These are phyloP conservation scores for Elephas maximus DNA, from an alignment of 2,113 vertebrate species.

Conservation along the genomic window DNA sequence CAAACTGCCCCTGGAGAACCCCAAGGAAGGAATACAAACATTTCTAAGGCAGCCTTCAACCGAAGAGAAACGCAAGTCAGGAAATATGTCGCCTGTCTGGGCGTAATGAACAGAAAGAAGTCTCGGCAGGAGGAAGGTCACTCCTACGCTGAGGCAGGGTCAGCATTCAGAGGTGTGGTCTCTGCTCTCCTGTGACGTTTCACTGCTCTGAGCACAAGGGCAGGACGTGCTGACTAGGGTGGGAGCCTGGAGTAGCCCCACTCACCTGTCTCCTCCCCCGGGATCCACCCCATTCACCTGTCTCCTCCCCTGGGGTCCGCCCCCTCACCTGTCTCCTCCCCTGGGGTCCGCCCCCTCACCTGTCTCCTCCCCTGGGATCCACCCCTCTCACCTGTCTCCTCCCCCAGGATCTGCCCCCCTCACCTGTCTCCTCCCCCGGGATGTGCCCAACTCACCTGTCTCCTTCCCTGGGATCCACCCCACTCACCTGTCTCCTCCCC, in stretches of 20 bases:
- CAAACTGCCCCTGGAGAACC: slow-evolving; percentile 4
- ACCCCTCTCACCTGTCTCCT: slow-evolving; percentile 94
- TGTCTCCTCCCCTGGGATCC: slow-evolving; percentile 96
- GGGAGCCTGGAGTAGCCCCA: too few species aligned
- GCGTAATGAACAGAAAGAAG: background rate
- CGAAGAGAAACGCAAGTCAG: background rate
- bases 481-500: slow-evolving; percentile 96
- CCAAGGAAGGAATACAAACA: background rate
- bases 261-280: slow-evolving; percentile 89
- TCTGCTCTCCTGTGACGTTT: background rate
- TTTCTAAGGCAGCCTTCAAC: background rate
- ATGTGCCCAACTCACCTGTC: slow-evolving; percentile 93
- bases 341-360: slow-evolving; percentile 88
- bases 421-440: slow-evolving; percentile 97
- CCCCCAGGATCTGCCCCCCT: slow-evolving; percentile 92
- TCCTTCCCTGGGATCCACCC: slow-evolving; percentile 95
- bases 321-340: too few species aligned
- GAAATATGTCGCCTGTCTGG: background rate
- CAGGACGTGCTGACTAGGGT: rapidly evolving
- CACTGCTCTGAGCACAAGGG: background rate
- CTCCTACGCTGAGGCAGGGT: background rate
- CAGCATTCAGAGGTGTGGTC: rapidly evolving
- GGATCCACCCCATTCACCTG: too few species aligned
- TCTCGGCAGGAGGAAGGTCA: background rate
- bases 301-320: too few species aligned